A percentile compares a stretch with the other conserved stretches of the same genome.
Evolutionary conservation across 2,888 invertebrate genomes (phyloP).

Genomic region (Reticulitermes lucifugus): DNA sequence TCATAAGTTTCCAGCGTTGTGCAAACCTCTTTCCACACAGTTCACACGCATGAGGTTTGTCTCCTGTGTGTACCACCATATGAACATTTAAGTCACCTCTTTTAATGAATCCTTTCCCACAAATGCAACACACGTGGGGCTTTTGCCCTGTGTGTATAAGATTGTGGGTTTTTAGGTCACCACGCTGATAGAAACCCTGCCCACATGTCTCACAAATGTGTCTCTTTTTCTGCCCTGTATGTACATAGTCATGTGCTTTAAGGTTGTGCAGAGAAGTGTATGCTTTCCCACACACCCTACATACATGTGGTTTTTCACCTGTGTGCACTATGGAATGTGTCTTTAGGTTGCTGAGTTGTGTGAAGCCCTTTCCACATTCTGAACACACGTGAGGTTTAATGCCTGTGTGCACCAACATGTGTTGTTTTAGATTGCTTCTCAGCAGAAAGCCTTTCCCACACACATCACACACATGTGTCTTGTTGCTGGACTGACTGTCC

Average conservation of each 20-base stretch:
- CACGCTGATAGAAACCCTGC: slow-evolving; percentile 37
- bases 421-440: slow-evolving; percentile 20
- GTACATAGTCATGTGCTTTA: slow-evolving; percentile 15
- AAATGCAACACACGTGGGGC: slow-evolving; percentile 1
- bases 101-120: slow-evolving; percentile 30
- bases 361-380: slow-evolving; percentile 42
- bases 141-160: slow-evolving; percentile 22
- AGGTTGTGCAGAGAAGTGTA: slow-evolving; percentile 12
- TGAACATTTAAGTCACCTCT: slow-evolving; percentile 14
- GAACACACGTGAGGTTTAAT: slow-evolving; percentile 33
- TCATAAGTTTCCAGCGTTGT: not conserved
- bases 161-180: slow-evolving; percentile 40
- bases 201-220: slow-evolving; percentile 43
- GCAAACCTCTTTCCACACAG: slow-evolving; percentile 26
- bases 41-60: slow-evolving; percentile 32
- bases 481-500: not conserved
- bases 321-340: slow-evolving; percentile 33
- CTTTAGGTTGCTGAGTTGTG: slow-evolving; percentile 39
- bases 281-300: slow-evolving; percentile 21
- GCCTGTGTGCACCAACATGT: slow-evolving; percentile 32
- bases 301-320: slow-evolving; percentile 35
- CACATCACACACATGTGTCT: not conserved
- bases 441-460: slow-evolving; percentile 28
- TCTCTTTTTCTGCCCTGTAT: slow-evolving; percentile 22
- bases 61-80: slow-evolving; percentile 19